Conservation (phyloP, 2,888 invertebrate genomes). For the Eupithecia abbreviata region DNA sequence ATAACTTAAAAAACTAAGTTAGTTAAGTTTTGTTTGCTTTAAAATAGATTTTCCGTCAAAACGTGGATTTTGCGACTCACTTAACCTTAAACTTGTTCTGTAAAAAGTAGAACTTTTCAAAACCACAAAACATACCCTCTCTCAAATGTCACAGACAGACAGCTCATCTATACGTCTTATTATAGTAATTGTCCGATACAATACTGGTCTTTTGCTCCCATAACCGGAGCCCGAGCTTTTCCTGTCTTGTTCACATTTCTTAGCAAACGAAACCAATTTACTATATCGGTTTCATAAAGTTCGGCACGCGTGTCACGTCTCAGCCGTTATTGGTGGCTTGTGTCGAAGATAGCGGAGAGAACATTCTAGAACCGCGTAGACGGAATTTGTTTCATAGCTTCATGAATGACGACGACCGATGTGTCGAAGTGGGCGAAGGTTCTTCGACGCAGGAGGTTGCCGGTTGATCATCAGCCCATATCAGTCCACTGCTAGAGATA, state of each 20-base stretch:
- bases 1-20: no score
- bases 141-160: background rate
- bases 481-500: no score
- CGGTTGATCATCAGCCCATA: no score
- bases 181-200: background rate
- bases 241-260: conserved; percentile 39
- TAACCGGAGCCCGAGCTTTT: background rate
- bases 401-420: background rate
- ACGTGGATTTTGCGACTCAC: no score
- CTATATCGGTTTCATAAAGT: conserved; percentile 53
- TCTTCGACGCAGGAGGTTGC: no score
- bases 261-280: conserved; percentile 56
- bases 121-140: background rate
- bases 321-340: conserved; percentile 26
- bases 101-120: background rate
- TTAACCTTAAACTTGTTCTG: background rate
- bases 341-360: conserved; percentile 14
- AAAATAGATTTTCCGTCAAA: no score
- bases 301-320: conserved; percentile 34
- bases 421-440: no score
- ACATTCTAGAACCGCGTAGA: background rate
- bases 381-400: conserved; percentile 3
- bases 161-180: background rate
- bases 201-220: background rate
- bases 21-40: no score